Percentiles rank a stretch among this genome's conserved stretches.
These are phyloP conservation scores for Todiramphus saurophagus DNA, from an alignment of 2,113 vertebrate species.

Conservation along the genomic window DNA sequence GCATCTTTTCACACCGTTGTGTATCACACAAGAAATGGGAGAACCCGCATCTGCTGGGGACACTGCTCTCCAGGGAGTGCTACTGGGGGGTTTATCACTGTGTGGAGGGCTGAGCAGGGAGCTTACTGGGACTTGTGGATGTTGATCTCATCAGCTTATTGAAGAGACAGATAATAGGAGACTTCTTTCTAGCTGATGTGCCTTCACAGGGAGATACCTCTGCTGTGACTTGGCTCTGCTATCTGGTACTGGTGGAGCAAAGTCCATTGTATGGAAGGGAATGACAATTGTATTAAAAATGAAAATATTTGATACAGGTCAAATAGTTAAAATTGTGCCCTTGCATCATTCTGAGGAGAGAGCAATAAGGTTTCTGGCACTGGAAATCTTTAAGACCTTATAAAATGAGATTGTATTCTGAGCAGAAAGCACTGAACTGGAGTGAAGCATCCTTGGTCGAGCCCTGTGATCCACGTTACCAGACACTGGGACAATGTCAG, in stretches of 20 bases:
- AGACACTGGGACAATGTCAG: fast-evolving
- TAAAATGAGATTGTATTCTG: neutral
- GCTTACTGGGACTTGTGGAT: neutral
- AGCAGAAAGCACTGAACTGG: neutral
- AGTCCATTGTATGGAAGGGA: neutral
- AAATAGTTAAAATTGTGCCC: neutral
- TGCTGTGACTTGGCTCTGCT: neutral
- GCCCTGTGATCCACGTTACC: fast-evolving
- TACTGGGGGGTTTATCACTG: neutral
- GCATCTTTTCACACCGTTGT: neutral
- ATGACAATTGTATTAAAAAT: neutral
- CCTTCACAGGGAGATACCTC: neutral
- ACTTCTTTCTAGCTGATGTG: neutral
- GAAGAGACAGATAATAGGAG: neutral
- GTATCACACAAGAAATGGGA: neutral
- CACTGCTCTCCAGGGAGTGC: neutral
- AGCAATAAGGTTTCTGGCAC: neutral
- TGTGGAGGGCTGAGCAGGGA: neutral
- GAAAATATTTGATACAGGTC: neutral
- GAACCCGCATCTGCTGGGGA: neutral
- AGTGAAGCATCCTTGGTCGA: neutral
- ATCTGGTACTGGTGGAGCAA: neutral
- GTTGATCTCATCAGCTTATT: neutral
- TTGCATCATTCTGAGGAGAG: neutral
- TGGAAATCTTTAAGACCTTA: neutral